phyloP scores from a whole-genome alignment of 1,140 invertebrate genomes.

The Zophobas atratus region DNA sequence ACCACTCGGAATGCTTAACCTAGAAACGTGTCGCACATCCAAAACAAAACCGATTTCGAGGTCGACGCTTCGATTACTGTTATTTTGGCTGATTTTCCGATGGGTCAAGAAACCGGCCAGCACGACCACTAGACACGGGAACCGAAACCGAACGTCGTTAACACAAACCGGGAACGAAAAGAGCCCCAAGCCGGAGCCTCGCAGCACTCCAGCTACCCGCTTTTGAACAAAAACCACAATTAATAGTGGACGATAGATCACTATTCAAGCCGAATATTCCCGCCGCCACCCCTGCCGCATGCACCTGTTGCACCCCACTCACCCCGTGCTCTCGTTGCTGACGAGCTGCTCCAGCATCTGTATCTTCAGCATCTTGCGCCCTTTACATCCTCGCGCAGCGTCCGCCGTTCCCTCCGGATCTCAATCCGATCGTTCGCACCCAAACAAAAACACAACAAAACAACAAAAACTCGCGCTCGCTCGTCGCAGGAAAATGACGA shows the following conservation, averaged over 20 bases:
- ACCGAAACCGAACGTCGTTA: neutral
- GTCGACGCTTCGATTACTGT: neutral
- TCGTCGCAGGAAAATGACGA: conserved; percentile 7
- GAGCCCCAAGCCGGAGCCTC: no score
- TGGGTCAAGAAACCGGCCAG: neutral
- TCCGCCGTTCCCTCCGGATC: neutral
- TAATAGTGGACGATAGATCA: neutral
- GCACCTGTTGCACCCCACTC: neutral
- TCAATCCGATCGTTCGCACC: neutral
- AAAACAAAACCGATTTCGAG: conserved; percentile 6
- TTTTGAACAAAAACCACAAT: no score
- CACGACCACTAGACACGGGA: neutral
- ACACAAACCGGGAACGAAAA: no score
- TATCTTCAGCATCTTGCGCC: conserved; percentile 65
- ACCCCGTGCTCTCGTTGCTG: conserved; percentile 64
- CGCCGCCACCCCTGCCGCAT: neutral
- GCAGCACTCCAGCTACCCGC: no score
- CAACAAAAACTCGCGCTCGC: no score
- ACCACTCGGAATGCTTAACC: neutral
- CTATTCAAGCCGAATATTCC: conserved; percentile 6
- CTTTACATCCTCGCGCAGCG: conserved; percentile 11
- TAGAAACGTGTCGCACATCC: neutral
- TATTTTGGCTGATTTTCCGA: neutral
- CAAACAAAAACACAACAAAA: no score
- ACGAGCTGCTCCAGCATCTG: conserved; percentile 68